Evolutionary conservation across 2,888 invertebrate genomes (phyloP), one percentile per base, ranked within the genome.

Genomic region (Pyrgus malvae): DNA sequence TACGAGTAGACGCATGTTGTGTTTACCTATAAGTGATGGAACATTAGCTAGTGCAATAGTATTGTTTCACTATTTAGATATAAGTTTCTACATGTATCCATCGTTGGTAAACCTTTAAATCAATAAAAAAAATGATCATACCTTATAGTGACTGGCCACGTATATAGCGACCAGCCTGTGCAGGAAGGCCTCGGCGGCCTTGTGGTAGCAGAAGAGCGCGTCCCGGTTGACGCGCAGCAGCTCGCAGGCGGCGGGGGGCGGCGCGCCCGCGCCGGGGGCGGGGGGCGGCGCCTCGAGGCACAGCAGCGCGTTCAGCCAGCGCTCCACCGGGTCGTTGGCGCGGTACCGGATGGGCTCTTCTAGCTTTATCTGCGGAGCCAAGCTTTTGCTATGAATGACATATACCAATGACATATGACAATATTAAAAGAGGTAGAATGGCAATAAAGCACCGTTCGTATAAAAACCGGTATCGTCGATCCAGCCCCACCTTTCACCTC

Each of bases 121-220:
- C 21, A 21, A 21, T 21, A 3, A 6, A 4, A 3, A 6, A 6
- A 21, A 21, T 21, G 21, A 21, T 3, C 31, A 31, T 71, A 93
- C 96, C 92, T 99, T 99, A 79, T 99, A 99, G 90, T 99, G 99
- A 4, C 99, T 99, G 0, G 99, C 94, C 0, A 99, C 99, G 77
- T 98, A 99, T 37, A 99, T 93, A 9, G 97, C 93, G 63, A 99
- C 97, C 7, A 99, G 78, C 56, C 97, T 91, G 68, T 99, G 98
- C 7, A 99, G 90, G 81, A 99, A 99, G 2, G 94, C 92, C 82
- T 97, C 97, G 0, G 97, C 96, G 0, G 98, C 98, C 73, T 95
- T 95, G 75, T 99, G 98, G 79, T 97, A 99, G 51, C 98, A 98
- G 86, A 99, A 99, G 21, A 99, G 83, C 0, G 99, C 98, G 80